phyloP scores from a whole-genome alignment of 1,140 invertebrate species.

The Heterodera carotae region DNA sequence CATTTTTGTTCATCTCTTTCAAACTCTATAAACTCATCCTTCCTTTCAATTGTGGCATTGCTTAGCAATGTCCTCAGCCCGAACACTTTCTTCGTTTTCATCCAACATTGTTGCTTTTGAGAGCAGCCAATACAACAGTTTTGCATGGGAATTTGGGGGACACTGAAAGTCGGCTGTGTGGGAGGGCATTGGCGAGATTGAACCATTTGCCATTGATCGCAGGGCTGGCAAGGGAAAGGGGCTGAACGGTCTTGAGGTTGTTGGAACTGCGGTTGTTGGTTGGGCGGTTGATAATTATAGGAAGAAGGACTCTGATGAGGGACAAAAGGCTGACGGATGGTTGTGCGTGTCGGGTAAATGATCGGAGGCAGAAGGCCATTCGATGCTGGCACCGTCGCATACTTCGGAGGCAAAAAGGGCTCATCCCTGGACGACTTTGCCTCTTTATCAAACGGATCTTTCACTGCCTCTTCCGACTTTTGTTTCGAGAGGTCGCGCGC shows the following conservation, averaged over 20 bases:
- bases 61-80: constrained; percentile 5
- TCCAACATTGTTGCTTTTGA: background rate
- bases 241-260: background rate
- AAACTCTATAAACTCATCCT: background rate
- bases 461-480: background rate
- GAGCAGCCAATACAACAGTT: constrained; percentile 24
- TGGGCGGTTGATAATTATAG: constrained; percentile 5
- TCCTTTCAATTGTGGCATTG: background rate
- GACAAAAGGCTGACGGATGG: background rate
- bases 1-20: constrained; percentile 12
- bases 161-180: background rate
- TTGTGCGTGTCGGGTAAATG: constrained; percentile 9
- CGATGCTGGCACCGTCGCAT: background rate
- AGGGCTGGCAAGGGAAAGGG: background rate
- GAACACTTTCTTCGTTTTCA: constrained; percentile 4
- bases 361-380: constrained; percentile 1
- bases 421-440: constrained; percentile 8
- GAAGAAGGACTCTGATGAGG: background rate
- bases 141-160: constrained; percentile 1
- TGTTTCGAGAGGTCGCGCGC: background rate
- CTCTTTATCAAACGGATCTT: constrained; percentile 25
- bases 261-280: background rate
- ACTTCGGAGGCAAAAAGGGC: background rate
- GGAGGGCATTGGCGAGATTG: constrained; percentile 2
- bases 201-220: background rate